Base-by-base conservation (phyloP, 2,888 invertebrate species). In the Criorhina ranunculi region DNA sequence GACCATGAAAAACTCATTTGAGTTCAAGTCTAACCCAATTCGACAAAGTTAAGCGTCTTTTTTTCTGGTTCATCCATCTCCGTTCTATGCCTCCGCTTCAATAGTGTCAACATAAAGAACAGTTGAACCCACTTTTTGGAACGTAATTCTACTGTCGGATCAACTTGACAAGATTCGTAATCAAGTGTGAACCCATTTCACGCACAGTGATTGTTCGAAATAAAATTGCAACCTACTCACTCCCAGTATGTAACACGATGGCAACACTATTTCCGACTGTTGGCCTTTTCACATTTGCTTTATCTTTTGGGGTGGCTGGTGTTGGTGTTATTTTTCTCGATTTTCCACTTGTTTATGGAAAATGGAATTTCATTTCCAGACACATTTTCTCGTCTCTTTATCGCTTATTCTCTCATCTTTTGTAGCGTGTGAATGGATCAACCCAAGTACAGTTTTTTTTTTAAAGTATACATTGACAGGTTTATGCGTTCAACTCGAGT, bases 311-410 rank as follows among this genome's bases (percentile, higher is more conserved):
- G 64, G 37, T 66, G 53, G 53, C 7, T 73, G 40, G 64, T 59
- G 69, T 76, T 67, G 15, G 17, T 44, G 19, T 46, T 51, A 33
- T 59, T 59, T 73, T 53, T 53, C 24, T 40, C 51, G 37, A 60
- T 66, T 77, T 66, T 72, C 72, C 77, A 78, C 72, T 73, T 83
- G 72, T 46, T 78, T 49, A 67, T 77, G 73, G 67, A 62, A 78
- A 67, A 62, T 83, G 78, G 82, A 83, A 72, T 66, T 77, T 67
- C n/a, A 67, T 75, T 80, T 80, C 75, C 80, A 80, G 80, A 46
- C 31, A 60, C 53, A 42, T 69, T 49, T 15, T 60, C 51, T 40
- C 33, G 42, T 67, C 53, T 75, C 66, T 60, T 62, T 17, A 42
- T 53, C 42, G 15, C 12, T 62, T 9, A 35, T 17, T 29, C 60